Evolutionary conservation across 2,113 vertebrate genomes (phyloP).

Genomic region (Entelurus aequoreus): DNA sequence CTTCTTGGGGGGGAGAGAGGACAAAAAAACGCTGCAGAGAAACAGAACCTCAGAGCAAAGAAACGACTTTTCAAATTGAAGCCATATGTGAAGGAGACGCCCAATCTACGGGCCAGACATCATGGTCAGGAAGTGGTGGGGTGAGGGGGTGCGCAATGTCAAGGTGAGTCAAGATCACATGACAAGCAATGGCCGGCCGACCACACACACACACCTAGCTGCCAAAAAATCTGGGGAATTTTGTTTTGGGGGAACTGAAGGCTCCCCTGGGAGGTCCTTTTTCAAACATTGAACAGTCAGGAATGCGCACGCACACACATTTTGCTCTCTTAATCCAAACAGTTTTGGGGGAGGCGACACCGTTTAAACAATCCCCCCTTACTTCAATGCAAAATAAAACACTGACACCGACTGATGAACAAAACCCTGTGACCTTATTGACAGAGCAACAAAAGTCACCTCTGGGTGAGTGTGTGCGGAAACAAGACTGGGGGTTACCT

Average conservation of each 20-base stretch:
- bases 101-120: conserved; percentile 32
- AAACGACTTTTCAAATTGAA: conserved; percentile 40
- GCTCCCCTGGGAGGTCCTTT: conserved; percentile 54
- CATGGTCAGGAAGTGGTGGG: conserved; percentile 18
- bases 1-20: conserved; percentile 13
- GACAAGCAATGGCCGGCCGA: conserved; percentile 35
- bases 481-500: no score
- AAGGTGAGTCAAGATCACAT: conserved; percentile 60
- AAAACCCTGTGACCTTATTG: background rate
- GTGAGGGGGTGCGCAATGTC: conserved; percentile 23
- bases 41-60: conserved; percentile 35
- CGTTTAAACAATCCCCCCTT: conserved; percentile 33
- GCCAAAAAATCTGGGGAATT: conserved; percentile 66
- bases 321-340: conserved; percentile 41
- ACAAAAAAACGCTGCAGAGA: conserved; percentile 13
- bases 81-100: conserved; percentile 53
- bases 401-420: conserved; percentile 11
- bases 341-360: conserved; percentile 31
- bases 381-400: conserved; percentile 24
- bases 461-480: background rate
- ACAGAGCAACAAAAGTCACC: background rate
- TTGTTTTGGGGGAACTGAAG: conserved; percentile 51
- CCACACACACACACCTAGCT: conserved; percentile 17
- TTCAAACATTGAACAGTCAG: conserved; percentile 45
- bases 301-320: conserved; percentile 36